phyloP scores from a whole-genome alignment of 2,888 invertebrate genomes.

The Aethes cnicana region DNA sequence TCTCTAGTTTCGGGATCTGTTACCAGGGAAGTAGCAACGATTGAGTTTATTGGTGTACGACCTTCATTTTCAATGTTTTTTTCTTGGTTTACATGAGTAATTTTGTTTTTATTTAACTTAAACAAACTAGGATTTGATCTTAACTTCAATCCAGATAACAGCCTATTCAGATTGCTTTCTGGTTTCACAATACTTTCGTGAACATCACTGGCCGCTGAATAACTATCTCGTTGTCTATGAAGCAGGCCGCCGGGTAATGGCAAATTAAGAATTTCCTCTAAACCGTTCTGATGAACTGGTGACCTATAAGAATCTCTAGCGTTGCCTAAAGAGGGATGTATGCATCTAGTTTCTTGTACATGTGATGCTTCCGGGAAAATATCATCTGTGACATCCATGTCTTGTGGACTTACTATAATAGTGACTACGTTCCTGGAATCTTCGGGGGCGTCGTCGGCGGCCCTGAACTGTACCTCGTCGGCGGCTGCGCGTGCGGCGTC shows the following conservation, averaged over 20 bases:
- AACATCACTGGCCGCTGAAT: slow-evolving; percentile 52
- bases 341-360: slow-evolving; percentile 51
- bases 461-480: slow-evolving; percentile 35
- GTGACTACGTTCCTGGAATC: slow-evolving; percentile 54
- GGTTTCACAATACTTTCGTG: slow-evolving; percentile 42
- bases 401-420: slow-evolving; percentile 52
- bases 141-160: slow-evolving; percentile 33
- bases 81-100: no score
- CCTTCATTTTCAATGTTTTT: no score
- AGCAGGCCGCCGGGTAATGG: slow-evolving; percentile 37
- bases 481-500: slow-evolving; percentile 55
- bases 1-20: no score
- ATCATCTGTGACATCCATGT: slow-evolving; percentile 41
- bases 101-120: slow-evolving; percentile 11
- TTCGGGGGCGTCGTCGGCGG: slow-evolving; percentile 42
- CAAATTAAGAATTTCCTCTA: slow-evolving; percentile 43
- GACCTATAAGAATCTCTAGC: slow-evolving; percentile 31
- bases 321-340: slow-evolving; percentile 44
- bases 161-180: slow-evolving; percentile 28
- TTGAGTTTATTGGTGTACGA: no score
- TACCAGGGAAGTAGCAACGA: no score
- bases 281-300: slow-evolving; percentile 38
- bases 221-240: slow-evolving; percentile 42
- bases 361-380: slow-evolving; percentile 53
- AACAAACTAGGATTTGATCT: slow-evolving; percentile 35